Conservation (phyloP, 1,140 invertebrate genomes). For the Conopomorpha cramerella region DNA sequence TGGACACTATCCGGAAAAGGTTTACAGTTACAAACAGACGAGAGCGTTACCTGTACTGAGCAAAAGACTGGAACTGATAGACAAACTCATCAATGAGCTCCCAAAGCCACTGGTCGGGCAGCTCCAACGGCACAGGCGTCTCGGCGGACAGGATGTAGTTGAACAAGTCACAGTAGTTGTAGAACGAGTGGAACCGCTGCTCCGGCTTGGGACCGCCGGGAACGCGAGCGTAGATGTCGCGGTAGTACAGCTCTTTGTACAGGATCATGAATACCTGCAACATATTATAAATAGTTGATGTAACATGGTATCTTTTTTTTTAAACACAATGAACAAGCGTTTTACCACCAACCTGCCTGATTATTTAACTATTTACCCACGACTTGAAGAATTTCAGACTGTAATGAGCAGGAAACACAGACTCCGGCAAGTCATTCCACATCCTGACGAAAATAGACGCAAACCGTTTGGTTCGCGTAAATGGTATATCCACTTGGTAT, state of each 20-base stretch:
- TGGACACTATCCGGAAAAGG: conserved; percentile 1
- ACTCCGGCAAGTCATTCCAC: too few species aligned
- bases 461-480: too few species aligned
- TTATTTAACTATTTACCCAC: too few species aligned
- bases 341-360: too few species aligned
- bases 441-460: too few species aligned
- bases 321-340: too few species aligned
- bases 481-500: too few species aligned
- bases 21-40: too few species aligned
- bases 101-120: conserved; percentile 99
- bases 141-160: conserved; percentile 93
- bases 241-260: conserved; percentile 97
- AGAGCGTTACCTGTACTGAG: conserved; percentile 82
- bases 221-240: conserved; percentile 93
- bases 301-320: too few species aligned
- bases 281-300: too few species aligned
- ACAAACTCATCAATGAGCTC: conserved; percentile 98
- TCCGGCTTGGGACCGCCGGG: conserved; percentile 85
- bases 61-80: conserved; percentile 96
- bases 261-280: conserved; percentile 84
- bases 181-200: conserved; percentile 94
- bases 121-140: conserved; percentile 86
- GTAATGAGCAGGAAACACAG: too few species aligned
- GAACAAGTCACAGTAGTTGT: conserved; percentile 97
- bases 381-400: too few species aligned